Evolutionary conservation across 1,140 invertebrate genomes (phyloP).

Genomic region (Trigoniulus corallinus): DNA sequence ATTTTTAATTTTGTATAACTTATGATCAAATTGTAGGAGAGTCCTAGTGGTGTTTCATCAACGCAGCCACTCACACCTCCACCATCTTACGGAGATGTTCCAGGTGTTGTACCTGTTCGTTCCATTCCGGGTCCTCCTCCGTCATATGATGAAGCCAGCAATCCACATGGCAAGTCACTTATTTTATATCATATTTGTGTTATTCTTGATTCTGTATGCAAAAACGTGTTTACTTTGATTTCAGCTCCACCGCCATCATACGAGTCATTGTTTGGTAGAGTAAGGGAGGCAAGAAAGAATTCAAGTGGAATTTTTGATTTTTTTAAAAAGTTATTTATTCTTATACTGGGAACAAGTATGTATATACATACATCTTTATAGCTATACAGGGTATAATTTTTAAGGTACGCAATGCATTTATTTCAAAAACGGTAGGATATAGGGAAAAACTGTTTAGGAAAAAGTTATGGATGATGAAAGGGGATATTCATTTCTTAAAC

Average conservation of each 20-base stretch:
- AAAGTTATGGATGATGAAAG: no score
- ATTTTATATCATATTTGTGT: not conserved
- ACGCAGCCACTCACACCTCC: no score
- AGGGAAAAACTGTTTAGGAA: no score
- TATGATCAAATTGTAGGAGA: no score
- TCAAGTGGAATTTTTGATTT: slow-evolving; percentile 42
- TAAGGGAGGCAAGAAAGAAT: slow-evolving; percentile 39
- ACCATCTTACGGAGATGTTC: slow-evolving; percentile 3
- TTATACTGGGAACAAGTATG: slow-evolving; percentile 44
- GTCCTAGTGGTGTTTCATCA: no score
- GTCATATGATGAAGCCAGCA: slow-evolving; percentile 37
- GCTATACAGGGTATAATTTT: no score
- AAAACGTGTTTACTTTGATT: slow-evolving; percentile 14
- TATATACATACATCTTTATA: no score
- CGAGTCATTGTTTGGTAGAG: slow-evolving; percentile 44
- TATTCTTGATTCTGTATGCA: not conserved
- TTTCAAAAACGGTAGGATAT: no score
- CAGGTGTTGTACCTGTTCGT: slow-evolving; percentile 3
- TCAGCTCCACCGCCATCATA: slow-evolving; percentile 46
- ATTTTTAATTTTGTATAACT: no score
- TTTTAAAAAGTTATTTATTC: slow-evolving; percentile 38
- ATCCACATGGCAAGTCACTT: slow-evolving; percentile 31
- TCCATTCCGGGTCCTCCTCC: slow-evolving; percentile 24
- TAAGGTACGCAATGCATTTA: no score
- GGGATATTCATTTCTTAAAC: no score